Evolutionary conservation across 2,888 invertebrate genomes (phyloP).

Genomic region (Dasypolia templi): DNA sequence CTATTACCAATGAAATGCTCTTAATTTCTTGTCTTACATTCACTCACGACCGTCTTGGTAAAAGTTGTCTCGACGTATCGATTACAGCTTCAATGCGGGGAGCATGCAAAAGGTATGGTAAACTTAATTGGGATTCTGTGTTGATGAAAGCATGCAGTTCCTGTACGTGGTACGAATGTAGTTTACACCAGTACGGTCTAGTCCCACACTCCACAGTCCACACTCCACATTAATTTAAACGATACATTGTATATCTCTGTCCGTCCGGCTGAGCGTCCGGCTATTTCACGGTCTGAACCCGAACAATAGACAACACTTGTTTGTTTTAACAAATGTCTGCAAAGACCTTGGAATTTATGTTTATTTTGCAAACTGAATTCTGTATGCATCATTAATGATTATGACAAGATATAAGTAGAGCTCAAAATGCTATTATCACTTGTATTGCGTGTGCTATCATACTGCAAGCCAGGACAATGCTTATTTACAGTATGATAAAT

Average conservation of each 20-base stretch:
- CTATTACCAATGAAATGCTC: conserved; percentile 42
- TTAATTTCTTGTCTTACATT: conserved; percentile 38
- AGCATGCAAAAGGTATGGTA: not conserved
- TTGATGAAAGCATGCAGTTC: not conserved
- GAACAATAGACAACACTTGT: conserved; percentile 59
- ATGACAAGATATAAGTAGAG: conserved; percentile 29
- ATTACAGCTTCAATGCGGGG: conserved; percentile 3
- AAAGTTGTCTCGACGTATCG: conserved; percentile 18
- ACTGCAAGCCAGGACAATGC: not conserved
- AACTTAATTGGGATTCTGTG: not conserved
- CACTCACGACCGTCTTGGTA: conserved; percentile 39
- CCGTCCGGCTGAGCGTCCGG: conserved; percentile 54
- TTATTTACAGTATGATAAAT: not conserved
- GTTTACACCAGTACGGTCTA: not conserved
- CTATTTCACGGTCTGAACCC: conserved; percentile 60
- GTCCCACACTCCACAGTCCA: not conserved
- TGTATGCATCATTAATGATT: conserved; percentile 50
- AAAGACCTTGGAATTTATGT: conserved; percentile 48
- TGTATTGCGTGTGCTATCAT: not conserved
- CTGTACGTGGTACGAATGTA: not conserved
- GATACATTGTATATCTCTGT: conserved; percentile 57
- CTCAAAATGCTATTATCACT: conserved; percentile 17
- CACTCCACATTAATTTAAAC: conserved; percentile 56
- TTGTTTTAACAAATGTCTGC: conserved; percentile 45
- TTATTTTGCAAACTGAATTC: conserved; percentile 44